Conservation (phyloP, 2,888 invertebrate genomes). For the Leucozona laternaria region DNA sequence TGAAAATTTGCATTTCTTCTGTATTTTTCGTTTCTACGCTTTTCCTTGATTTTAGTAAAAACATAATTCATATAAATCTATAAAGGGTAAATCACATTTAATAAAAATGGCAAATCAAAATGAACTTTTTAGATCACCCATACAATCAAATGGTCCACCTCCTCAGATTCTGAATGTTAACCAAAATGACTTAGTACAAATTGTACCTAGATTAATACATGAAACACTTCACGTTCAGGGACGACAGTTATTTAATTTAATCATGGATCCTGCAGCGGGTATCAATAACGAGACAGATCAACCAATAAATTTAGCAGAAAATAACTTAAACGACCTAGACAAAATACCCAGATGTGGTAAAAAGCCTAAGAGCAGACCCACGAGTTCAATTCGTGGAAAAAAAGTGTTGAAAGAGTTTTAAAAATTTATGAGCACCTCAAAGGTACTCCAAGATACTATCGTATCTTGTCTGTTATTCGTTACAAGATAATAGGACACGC, state of each 20-base stretch:
- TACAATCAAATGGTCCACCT: neutral
- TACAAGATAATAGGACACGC: no score
- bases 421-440: conserved; percentile 39
- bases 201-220: neutral
- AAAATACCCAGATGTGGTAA: no score
- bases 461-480: conserved; percentile 21
- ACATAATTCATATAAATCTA: no score
- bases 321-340: no score
- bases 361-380: no score
- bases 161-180: neutral
- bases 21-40: neutral
- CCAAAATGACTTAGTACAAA: neutral
- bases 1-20: neutral
- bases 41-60: conserved; percentile 1
- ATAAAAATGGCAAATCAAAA: conserved; percentile 1
- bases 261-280: no score
- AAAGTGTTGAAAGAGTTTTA: conserved; percentile 33
- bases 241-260: neutral
- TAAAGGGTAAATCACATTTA: neutral
- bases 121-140: neutral
- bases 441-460: conserved; percentile 39
- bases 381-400: conserved; percentile 43
- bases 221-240: neutral
- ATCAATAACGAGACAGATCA: no score
- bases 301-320: no score